Evolutionary conservation across 2,888 invertebrate genomes (phyloP), one percentile per base, ranked within the genome.

Genomic region (Callyntrura sp.): DNA sequence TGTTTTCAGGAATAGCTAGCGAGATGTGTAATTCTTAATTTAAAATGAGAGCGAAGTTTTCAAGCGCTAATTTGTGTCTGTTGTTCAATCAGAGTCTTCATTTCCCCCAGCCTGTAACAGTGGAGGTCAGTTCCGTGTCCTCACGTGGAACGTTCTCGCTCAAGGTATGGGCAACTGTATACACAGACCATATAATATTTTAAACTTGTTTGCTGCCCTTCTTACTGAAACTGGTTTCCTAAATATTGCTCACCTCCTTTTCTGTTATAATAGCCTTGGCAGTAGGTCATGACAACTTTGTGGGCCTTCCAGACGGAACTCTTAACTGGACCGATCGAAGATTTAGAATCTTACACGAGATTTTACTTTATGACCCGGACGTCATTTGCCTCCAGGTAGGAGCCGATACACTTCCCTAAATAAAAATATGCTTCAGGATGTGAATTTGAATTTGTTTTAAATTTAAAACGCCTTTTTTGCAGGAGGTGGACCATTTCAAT

Each of bases 401-500:
- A 23, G 6, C 57, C 1, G 20, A 14, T 70, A 43, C 35, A 35
- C 35, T 35, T 35, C 6, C 6, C 6, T 35, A 35, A 35, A 35
- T 35, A 6, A n/a, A n/a, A n/a, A n/a, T n/a, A n/a, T n/a, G n/a
- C n/a, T n/a, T n/a, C n/a, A n/a, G n/a, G n/a, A n/a, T n/a, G n/a
- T n/a, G n/a, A n/a, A n/a, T n/a, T n/a, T n/a, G n/a, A n/a, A n/a
- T n/a, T n/a, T n/a, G n/a, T n/a, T n/a, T n/a, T n/a, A n/a, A n/a
- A n/a, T n/a, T n/a, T n/a, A n/a, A n/a, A n/a, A 35, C 35, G 35
- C 6, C 35, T 82, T 3, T 11, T 5, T 90, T 88, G 93, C 94
- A 96, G 96, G 97, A 97, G 95, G 97, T 97, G 8, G 97, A 97
- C 94, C 96, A 97, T 94, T 97, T 96, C 94, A 96, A 96, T 92